Percentiles rank a stretch among this genome's conserved stretches.
Conservation (phyloP, 2,797 vertebrate species). For the Hydrocynus forskahlii region DNA sequence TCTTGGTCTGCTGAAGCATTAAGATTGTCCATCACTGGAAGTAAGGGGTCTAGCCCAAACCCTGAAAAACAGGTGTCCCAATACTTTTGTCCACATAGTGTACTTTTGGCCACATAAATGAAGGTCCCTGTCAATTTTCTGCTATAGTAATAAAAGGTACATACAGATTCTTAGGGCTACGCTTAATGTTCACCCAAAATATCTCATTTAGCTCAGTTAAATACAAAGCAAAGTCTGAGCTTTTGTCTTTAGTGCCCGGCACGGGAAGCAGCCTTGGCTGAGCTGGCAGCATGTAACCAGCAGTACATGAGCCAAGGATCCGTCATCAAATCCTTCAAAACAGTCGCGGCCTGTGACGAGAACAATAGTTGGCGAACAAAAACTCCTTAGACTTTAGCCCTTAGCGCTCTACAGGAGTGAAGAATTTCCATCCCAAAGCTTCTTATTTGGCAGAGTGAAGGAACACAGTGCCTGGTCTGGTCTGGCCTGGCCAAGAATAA, state of each 20-base stretch:
- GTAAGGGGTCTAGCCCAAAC: no score
- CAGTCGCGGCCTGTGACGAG: neutral
- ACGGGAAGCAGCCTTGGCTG: conserved; percentile 18
- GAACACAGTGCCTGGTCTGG: neutral
- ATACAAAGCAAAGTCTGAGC: neutral
- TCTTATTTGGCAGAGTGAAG: neutral
- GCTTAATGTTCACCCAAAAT: neutral
- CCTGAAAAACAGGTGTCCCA: no score
- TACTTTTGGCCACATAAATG: no score
- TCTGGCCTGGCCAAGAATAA: neutral
- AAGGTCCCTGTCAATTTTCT: no score
- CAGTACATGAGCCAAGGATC: neutral
- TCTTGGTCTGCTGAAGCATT: no score
- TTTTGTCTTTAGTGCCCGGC: neutral
- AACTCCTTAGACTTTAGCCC: neutral
- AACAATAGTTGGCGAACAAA: conserved; percentile 4
- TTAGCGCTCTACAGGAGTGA: neutral
- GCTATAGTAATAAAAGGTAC: no score
- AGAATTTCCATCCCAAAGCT: neutral
- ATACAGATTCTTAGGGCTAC: no score
- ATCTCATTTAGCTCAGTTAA: neutral
- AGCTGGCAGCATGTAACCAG: neutral
- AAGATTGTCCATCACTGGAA: no score
- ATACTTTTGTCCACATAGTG: no score
- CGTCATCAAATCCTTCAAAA: conserved; percentile 6